Evolutionary conservation across 92 coral and sea anemone genomes (phyloP), one percentile per base, ranked within the genome.

Genomic region (Umimayanthus kanabou): DNA sequence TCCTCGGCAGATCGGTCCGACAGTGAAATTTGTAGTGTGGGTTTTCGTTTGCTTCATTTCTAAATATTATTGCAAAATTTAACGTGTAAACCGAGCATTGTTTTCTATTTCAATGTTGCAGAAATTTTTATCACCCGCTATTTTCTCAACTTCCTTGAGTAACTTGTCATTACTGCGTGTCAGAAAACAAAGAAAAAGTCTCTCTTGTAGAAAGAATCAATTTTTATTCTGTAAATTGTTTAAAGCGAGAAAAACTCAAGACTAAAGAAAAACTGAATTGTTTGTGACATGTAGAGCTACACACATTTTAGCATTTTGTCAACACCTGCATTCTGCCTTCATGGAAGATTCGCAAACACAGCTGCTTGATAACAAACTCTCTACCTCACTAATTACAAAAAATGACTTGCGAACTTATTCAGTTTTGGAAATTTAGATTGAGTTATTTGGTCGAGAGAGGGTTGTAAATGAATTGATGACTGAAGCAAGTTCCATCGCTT

Each of bases 351-450:
- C 14, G 28, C 28, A 23, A 66, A 47, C 47, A 83, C 87, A 83
- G 87, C 86, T 82, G 86, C 77, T 6, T 47, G 30, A 3, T 25
- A 71, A 69, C 78, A 28, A 70, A 70, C 65, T 82, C 45, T 47
- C 25, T 37, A 69, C 65, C 78, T 26, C 78, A 83, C 65, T 83
- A 70, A 83, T 83, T 83, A 70, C 77, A 18, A 15, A 5, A 29
- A 83, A 70, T 70, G 53, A 80, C 18, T 0, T 55, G 5, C 49
- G 16, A 39, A 28, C 45, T 3, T 47, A 69, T 83, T 70, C 39
- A 64, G 78, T 69, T 83, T 69, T 14, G 9, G 78, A 69, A 83
- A 47, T 70, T 42, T 43, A 83, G 37, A 33, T 2, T 33, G 37
- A 39, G 20, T 65, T 20, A 39, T 75, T 4, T 75, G 10, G 49